Percentiles rank a stretch among this genome's conserved stretches.
phyloP scores from a whole-genome alignment of 1,140 invertebrate species.

The Babylonia areolata region DNA sequence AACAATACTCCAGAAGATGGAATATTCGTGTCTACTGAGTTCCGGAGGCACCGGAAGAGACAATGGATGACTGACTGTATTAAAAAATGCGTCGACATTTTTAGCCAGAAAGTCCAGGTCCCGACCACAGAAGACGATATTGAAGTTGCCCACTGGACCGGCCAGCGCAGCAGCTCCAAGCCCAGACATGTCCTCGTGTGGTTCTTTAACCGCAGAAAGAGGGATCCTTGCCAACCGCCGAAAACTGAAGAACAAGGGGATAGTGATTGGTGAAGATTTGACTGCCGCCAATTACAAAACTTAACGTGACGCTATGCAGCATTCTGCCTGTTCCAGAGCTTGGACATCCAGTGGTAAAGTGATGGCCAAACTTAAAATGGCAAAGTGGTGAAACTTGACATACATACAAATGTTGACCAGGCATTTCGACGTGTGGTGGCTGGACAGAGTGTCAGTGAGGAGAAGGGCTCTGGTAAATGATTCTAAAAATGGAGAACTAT shows the following conservation, averaged over 20 bases:
- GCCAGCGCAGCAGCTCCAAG: background rate
- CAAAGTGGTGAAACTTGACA: background rate
- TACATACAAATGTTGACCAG: background rate
- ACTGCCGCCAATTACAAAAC: background rate
- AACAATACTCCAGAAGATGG: background rate
- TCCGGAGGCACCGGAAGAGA: background rate
- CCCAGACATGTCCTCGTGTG: background rate
- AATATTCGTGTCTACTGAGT: background rate
- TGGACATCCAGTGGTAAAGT: background rate
- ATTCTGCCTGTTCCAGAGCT: background rate
- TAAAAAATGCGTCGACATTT: background rate
- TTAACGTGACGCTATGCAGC: background rate
- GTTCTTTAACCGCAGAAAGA: background rate
- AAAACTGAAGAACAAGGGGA: background rate
- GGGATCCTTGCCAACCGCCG: background rate
- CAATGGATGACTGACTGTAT: background rate
- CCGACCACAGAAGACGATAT: background rate
- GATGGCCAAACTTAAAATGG: background rate
- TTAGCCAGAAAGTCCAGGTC: background rate
- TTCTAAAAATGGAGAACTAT: no score
- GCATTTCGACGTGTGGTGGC: background rate
- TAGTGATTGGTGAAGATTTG: background rate
- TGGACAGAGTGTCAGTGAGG: no score
- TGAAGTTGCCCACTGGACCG: background rate
- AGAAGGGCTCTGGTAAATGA: no score